Evolutionary conservation across 2,888 invertebrate genomes (phyloP).

Genomic region (Empis livida): DNA sequence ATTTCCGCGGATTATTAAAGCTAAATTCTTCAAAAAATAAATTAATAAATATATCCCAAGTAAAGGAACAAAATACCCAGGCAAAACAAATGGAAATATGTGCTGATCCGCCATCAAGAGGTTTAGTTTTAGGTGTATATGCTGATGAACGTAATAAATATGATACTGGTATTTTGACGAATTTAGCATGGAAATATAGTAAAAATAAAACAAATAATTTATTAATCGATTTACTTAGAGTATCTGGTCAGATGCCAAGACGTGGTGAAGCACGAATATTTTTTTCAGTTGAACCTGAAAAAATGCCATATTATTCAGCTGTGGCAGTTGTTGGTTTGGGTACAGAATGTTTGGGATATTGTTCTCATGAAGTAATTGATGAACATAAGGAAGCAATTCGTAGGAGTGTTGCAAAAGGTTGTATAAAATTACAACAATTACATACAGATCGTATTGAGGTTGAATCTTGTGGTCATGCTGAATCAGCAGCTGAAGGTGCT

Average conservation of each 20-base stretch:
- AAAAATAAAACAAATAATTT: slow-evolving; percentile 37
- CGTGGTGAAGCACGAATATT: slow-evolving; percentile 46
- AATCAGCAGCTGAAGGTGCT: slow-evolving; percentile 69
- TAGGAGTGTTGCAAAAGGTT: slow-evolving; percentile 50
- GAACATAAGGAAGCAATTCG: slow-evolving; percentile 63
- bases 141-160: slow-evolving; percentile 42
- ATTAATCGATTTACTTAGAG: slow-evolving; percentile 41
- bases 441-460: slow-evolving; percentile 46
- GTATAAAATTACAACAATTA: slow-evolving; percentile 41
- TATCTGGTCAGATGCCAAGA: slow-evolving; percentile 39
- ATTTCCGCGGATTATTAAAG: too few relatives aligned
- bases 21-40: too few relatives aligned
- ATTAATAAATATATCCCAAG: too few relatives aligned
- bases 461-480: slow-evolving; percentile 60
- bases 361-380: slow-evolving; percentile 55
- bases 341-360: slow-evolving; percentile 50
- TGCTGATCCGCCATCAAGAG: slow-evolving; percentile 31
- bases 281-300: slow-evolving; percentile 45
- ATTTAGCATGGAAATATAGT: slow-evolving; percentile 47
- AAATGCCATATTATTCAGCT: slow-evolving; percentile 39
- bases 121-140: slow-evolving; percentile 50
- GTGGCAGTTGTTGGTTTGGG: slow-evolving; percentile 65
- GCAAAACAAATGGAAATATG: slow-evolving; percentile 23
- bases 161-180: slow-evolving; percentile 46
- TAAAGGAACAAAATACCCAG: too few relatives aligned